Evolutionary conservation across 2,888 invertebrate species (phyloP), one percentile per base, ranked within the genome.

Genomic region (Calameuta idolon): DNA sequence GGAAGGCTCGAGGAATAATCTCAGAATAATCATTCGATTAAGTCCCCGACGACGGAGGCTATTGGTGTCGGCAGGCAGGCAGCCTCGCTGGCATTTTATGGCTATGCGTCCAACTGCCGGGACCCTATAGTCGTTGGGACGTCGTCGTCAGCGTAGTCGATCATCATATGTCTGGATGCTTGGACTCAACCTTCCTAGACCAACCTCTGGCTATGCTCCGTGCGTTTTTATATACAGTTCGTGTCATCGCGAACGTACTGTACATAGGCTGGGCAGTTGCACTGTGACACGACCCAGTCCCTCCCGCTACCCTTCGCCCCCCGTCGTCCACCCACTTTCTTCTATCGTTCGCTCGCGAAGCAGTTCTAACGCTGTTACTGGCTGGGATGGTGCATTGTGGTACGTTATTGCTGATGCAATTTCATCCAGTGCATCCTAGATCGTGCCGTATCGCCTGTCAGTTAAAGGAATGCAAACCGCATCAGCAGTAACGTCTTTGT

Each of bases 21-120:
- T 89, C 88, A 87, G 87, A 90, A 90, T 90, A 90, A 90, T 90
- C 89, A 88, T 89, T 85, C 85, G 89, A 89, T 90, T 90, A 89
- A 88, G 73, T 83, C 82, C 35, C 82, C 35, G 35, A 12, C 35
- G 35, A 12, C 78, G 83, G 84, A 87, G 86, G 84, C 86, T 84
- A 86, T 83, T 85, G 83, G 87, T 84, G 87, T 85, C 82, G 81
- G 83, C 79, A 82, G 84, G 23, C 55, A 23, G 55, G 55, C 55
- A 55, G 1, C 55, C 55, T 55, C 55, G 55, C 55, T 9, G 55
- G 23, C 2, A 55, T 55, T 55, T 55, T 55, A 55, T 55, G 55
- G 69, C 35, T 69, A 31, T 34, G 33, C 55, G 55, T 55, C 3
- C 71, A 3, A 71, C 71, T 12, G 33, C 9, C 4, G 30, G 30